Evolutionary conservation across 2,113 vertebrate genomes (phyloP).

Genomic region (Dasyprocta punctata): DNA sequence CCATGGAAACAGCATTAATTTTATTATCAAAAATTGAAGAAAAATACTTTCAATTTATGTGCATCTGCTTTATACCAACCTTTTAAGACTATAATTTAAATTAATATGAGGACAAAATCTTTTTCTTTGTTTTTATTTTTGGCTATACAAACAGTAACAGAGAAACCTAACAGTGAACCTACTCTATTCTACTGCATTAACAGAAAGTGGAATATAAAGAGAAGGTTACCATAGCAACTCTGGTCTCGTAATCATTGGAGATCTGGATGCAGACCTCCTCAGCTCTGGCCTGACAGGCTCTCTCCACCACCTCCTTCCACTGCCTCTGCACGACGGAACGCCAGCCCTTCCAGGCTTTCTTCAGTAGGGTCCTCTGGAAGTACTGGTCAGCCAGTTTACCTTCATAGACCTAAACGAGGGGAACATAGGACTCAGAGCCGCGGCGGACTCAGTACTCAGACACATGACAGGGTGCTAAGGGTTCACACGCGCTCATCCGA

Average conservation of each 20-base stretch:
- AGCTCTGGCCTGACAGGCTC: conserved; percentile 92
- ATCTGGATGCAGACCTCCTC: conserved; percentile 94
- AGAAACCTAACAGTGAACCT: background rate
- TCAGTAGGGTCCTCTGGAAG: conserved; percentile 90
- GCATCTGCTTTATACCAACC: conserved; percentile 1
- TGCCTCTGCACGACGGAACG: conserved; percentile 86
- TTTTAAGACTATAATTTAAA: conserved; percentile 30
- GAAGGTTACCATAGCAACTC: conserved; percentile 89
- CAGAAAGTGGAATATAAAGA: background rate
- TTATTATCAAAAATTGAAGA: conserved; percentile 41
- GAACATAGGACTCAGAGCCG: background rate
- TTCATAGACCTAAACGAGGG: conserved; percentile 86
- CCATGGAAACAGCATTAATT: conserved; percentile 46
- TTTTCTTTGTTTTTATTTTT: conserved; percentile 42
- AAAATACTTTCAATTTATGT: conserved; percentile 46
- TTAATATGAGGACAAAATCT: conserved; percentile 37
- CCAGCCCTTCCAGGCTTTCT: conserved; percentile 94
- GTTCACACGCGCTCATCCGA: background rate
- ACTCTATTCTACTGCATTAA: conserved; percentile 17
- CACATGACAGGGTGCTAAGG: background rate
- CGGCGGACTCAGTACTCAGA: background rate
- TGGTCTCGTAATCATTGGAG: conserved; percentile 92
- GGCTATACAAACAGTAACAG: background rate
- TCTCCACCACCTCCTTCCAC: conserved; percentile 93
- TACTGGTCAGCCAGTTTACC: conserved; percentile 89